A percentile compares a stretch with the other conserved stretches of the same genome.
Evolutionary conservation across 1,140 invertebrate species (phyloP).

Genomic region (Zaprionus nigranus): DNA sequence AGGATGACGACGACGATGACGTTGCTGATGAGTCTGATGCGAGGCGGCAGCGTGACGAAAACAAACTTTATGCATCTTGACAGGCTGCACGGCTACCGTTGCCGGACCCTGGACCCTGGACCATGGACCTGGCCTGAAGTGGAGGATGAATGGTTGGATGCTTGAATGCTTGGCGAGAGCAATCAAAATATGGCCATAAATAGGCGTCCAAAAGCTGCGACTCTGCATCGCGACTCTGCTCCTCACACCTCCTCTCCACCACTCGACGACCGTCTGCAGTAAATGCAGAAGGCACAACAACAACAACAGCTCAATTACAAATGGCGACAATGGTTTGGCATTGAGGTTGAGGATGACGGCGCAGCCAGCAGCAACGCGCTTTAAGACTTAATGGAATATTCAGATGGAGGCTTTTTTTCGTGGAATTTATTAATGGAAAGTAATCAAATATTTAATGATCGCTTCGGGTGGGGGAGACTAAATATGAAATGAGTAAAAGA

Average conservation of each 20-base stretch:
- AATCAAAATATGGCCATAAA: slow-evolving; percentile 75
- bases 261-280: neutral
- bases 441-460: slow-evolving; percentile 38
- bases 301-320: slow-evolving; percentile 70
- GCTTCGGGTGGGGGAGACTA: neutral
- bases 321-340: slow-evolving; percentile 63
- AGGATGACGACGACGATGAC: slow-evolving; percentile 20
- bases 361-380: neutral
- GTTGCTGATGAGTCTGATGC: slow-evolving; percentile 45
- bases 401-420: slow-evolving; percentile 18
- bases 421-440: slow-evolving; percentile 35
- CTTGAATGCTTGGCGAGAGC: slow-evolving; percentile 35
- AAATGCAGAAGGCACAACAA: neutral
- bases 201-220: slow-evolving; percentile 52
- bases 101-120: slow-evolving; percentile 9
- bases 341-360: slow-evolving; percentile 20
- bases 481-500: neutral
- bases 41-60: slow-evolving; percentile 60
- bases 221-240: neutral
- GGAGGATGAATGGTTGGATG: slow-evolving; percentile 39
- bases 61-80: slow-evolving; percentile 66
- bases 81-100: slow-evolving; percentile 41
- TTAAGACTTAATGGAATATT: slow-evolving; percentile 63
- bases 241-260: neutral
- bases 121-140: slow-evolving; percentile 8